Evolutionary conservation across 1,140 invertebrate species (phyloP), one percentile per base, ranked within the genome.

Genomic region (Frieseomelitta varia): DNA sequence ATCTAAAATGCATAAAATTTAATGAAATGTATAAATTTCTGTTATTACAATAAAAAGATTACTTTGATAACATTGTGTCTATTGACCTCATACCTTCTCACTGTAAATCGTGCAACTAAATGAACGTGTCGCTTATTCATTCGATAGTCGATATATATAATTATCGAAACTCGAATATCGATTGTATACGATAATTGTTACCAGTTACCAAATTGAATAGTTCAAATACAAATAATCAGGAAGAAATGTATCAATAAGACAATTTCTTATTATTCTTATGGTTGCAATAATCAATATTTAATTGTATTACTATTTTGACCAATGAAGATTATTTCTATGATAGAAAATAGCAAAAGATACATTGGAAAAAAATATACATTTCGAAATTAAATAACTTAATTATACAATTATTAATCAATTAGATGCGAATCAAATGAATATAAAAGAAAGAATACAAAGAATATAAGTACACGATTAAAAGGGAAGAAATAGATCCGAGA

Each of bases 11-110:
- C 47, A 58, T 11, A 61, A 81, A 88, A 81, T 83, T 85, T 75
- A 19, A 63, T 8, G 56, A 74, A 63, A 68, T 76, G 75, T 78
- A 55, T n/a, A 71, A 61, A 69, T 77, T 82, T 78, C 34, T n/a
- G 14, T 82, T 84, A 19, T 34, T 84, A 84, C 56, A 90, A 75
- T 30, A 83, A 68, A n/a, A 30, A 74, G 91, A 92, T 92, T 91
- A 76, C 74, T 85, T 75, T 27, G 91, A 92, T 92, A 86, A 87
- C 71, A 72, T 79, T 74, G 65, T 30, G 69, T 68, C 24, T 1
- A 15, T 61, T n/a, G 51, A 79, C 65, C 79, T 47, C 77, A 73
- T 47, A 79, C 21, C 65, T 77, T 74, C 91, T 90, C 88, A 92
- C 91, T 88, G 79, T 89, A 86, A 86, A 86, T 51, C 85, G 74